A percentile compares a stretch with the other conserved stretches of the same genome.
Evolutionary conservation across 2,113 vertebrate species (phyloP).

Genomic region (Hemiscyllium ocellatum): DNA sequence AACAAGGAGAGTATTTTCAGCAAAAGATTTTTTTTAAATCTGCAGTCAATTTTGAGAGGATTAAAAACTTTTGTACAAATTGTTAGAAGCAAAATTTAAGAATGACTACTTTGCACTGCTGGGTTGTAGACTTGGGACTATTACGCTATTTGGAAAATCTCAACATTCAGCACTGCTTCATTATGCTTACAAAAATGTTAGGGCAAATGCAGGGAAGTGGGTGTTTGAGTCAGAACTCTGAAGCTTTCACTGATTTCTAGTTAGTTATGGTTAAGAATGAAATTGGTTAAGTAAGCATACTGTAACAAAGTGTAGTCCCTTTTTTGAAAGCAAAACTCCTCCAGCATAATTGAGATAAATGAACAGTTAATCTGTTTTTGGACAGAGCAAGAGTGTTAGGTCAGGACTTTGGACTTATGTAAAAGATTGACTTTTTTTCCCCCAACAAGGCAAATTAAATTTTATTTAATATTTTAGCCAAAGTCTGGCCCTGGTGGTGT

Average conservation of each 20-base stretch:
- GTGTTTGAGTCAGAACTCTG: neutral
- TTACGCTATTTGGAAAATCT: neutral
- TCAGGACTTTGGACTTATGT: neutral
- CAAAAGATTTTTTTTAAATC: neutral
- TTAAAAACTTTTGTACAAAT: neutral
- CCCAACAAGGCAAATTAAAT: neutral
- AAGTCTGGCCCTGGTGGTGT: neutral
- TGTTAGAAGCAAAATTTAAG: neutral
- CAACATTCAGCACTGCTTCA: neutral
- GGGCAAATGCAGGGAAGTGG: neutral
- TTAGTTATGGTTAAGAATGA: neutral
- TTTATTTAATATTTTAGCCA: neutral
- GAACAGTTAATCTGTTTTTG: slow-evolving; percentile 2
- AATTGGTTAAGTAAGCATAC: neutral
- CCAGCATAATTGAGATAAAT: neutral
- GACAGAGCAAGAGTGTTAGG: neutral
- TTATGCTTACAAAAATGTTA: neutral
- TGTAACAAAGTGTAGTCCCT: neutral
- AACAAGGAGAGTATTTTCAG: neutral
- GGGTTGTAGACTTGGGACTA: neutral
- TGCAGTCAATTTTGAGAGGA: neutral
- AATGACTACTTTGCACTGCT: neutral
- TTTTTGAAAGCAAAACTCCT: neutral
- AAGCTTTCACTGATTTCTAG: neutral
- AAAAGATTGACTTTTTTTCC: no score